Conservation (phyloP, 2,888 invertebrate genomes). For the Erannis defoliaria region DNA sequence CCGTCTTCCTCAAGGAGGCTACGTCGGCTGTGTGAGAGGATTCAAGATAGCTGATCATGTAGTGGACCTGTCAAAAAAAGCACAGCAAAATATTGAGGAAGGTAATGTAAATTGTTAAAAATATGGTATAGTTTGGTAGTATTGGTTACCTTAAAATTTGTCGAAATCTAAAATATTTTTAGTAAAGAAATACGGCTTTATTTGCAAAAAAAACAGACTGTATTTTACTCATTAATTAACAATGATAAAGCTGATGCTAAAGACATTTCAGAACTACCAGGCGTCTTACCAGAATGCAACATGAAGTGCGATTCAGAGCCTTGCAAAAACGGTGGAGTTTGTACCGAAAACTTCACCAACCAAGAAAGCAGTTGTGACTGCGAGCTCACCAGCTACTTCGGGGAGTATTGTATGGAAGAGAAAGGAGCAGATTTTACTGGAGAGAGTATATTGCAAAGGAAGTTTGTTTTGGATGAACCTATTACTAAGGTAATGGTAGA, state of each 20-base stretch:
- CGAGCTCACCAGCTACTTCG: conserved; percentile 95
- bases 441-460: conserved; percentile 93
- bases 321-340: conserved; percentile 95
- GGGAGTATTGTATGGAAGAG: conserved; percentile 95
- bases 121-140: not conserved
- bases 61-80: conserved; percentile 92
- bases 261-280: conserved; percentile 83
- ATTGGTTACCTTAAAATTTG: no score
- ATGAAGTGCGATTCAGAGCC: conserved; percentile 96
- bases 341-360: conserved; percentile 95
- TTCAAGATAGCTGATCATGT: conserved; percentile 93
- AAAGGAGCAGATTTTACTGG: conserved; percentile 96
- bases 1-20: conserved; percentile 88
- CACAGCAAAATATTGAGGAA: conserved; percentile 89
- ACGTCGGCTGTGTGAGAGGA: conserved; percentile 95
- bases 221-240: no score
- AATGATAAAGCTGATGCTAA: conserved; percentile 1
- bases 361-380: conserved; percentile 96
- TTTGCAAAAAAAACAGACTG: no score
- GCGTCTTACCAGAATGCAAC: conserved; percentile 93
- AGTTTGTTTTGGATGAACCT: conserved; percentile 90
- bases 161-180: no score
- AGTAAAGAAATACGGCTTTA: no score
- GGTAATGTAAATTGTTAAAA: conserved; percentile 72
- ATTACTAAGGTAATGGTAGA: conserved; percentile 82